Evolutionary conservation across 1,140 invertebrate species (phyloP).

Genomic region (Paraescarpia echinospica): DNA sequence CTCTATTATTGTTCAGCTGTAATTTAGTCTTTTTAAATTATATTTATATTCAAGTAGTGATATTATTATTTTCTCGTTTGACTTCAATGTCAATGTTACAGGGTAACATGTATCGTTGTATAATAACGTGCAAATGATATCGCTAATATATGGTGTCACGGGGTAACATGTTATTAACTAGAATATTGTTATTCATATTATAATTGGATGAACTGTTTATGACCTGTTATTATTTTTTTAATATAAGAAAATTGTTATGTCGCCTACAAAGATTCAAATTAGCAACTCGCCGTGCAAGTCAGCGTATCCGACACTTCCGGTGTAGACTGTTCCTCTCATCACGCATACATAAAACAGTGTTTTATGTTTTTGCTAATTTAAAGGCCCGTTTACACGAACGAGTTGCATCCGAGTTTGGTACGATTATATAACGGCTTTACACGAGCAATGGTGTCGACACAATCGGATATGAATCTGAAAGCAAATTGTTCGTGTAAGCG

Average conservation of each 20-base stretch:
- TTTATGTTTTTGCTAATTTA: no score
- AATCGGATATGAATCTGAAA: no score
- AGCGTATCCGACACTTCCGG: no score
- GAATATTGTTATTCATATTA: background rate
- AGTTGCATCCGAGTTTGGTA: no score
- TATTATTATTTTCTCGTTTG: background rate
- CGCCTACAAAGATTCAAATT: background rate
- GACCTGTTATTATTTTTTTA: background rate
- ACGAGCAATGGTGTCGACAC: no score
- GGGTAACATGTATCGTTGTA: background rate
- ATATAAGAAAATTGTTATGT: background rate
- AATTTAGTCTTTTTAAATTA: background rate
- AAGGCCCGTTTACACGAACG: no score
- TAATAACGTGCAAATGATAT: background rate
- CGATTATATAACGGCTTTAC: no score
- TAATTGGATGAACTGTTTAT: no score
- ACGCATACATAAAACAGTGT: no score
- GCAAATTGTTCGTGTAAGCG: no score
- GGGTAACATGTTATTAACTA: background rate
- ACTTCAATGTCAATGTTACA: background rate
- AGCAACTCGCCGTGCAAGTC: background rate
- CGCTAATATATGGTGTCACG: background rate
- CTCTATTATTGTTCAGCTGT: background rate
- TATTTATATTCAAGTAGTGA: slow-evolving; percentile 6
- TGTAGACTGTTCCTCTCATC: no score